Evolutionary conservation across 2,113 vertebrate species (phyloP).

Genomic region (Salvator merianae): DNA sequence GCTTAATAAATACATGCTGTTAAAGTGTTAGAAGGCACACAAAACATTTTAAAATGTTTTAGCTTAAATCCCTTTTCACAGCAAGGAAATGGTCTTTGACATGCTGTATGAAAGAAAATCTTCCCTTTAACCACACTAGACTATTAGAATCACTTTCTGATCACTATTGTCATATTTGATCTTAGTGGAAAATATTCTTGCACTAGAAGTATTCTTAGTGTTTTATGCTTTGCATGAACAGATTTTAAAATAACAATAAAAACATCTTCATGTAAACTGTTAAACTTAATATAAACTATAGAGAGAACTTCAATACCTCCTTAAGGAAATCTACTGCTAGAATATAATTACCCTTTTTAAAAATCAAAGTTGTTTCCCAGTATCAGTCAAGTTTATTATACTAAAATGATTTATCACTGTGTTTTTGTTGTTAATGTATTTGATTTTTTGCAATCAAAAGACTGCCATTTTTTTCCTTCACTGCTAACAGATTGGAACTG

Average conservation of each 20-base stretch:
- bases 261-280: conserved; percentile 31
- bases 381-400: conserved; percentile 43
- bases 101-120: conserved; percentile 46
- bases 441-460: conserved; percentile 8
- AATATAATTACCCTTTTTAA: not conserved
- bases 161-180: conserved; percentile 58
- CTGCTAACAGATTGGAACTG: no score
- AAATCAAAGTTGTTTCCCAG: conserved; percentile 11
- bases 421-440: not conserved
- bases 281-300: conserved; percentile 50
- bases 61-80: conserved; percentile 21
- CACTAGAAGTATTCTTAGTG: conserved; percentile 35
- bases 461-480: not conserved
- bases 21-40: not conserved
- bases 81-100: conserved; percentile 38
- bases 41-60: conserved; percentile 36
- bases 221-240: conserved; percentile 30
- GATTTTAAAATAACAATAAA: conserved; percentile 23
- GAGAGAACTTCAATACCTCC: conserved; percentile 36
- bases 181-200: conserved; percentile 29
- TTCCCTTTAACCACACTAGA: conserved; percentile 32
- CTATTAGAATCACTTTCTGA: conserved; percentile 43
- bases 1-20: conserved; percentile 32
- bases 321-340: conserved; percentile 37
- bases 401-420: conserved; percentile 35